These are phyloP conservation scores for Ploceus nigricollis DNA, from an alignment of 2,113 vertebrate genomes.

Conservation along the genomic window DNA sequence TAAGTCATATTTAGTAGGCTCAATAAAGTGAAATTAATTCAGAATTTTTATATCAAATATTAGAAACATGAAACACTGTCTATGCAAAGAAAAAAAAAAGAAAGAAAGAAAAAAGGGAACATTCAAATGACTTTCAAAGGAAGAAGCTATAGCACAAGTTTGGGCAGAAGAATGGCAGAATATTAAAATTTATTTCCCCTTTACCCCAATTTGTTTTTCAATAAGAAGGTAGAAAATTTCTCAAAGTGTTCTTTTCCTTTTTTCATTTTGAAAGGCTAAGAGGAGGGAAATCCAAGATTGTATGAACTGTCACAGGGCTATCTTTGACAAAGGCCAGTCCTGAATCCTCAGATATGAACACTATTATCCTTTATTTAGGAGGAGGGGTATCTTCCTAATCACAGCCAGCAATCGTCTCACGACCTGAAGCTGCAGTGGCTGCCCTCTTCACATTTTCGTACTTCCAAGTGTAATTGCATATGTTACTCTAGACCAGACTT, in stretches of 20 bases:
- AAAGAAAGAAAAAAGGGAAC: background rate
- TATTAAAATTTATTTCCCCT: background rate
- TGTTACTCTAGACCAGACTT: background rate
- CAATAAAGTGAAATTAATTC: slow-evolving; percentile 28
- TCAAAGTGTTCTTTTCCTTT: background rate
- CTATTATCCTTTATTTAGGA: slow-evolving; percentile 18
- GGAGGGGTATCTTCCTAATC: slow-evolving; percentile 29
- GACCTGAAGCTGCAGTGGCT: slow-evolving; percentile 32
- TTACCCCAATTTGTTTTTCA: background rate
- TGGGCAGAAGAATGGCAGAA: background rate
- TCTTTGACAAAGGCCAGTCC: background rate
- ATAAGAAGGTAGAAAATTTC: background rate
- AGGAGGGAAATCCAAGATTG: background rate
- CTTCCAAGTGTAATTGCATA: slow-evolving; percentile 14
- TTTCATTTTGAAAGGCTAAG: background rate
- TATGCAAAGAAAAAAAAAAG: background rate
- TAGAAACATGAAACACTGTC: background rate
- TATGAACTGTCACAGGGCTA: background rate
- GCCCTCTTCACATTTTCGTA: background rate
- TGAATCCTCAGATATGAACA: background rate
- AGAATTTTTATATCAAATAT: background rate
- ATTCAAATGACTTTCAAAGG: background rate
- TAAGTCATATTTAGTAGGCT: background rate
- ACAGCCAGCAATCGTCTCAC: slow-evolving; percentile 12
- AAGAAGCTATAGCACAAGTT: background rate